These are phyloP conservation scores for Planiliza haematocheilus DNA, from an alignment of 2,113 vertebrate genomes.

Conservation along the genomic window DNA sequence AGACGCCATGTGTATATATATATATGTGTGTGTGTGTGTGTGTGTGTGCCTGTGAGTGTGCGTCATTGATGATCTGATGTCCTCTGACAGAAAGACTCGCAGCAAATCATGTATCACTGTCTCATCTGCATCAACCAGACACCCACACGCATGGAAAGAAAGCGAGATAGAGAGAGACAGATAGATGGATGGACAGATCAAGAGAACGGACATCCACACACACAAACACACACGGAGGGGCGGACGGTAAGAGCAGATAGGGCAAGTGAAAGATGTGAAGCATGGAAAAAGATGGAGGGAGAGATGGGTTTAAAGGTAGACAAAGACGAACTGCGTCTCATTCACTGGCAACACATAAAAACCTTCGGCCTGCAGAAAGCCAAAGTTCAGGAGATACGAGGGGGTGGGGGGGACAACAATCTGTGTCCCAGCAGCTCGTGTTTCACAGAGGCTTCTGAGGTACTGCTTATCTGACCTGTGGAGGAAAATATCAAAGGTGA, in stretches of 20 bases:
- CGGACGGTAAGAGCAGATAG: constrained; percentile 44
- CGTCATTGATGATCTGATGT: constrained; percentile 77
- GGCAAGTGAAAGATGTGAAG: constrained; percentile 68
- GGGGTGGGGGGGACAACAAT: constrained; percentile 38
- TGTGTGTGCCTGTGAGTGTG: constrained; percentile 38
- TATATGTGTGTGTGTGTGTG: constrained; percentile 23
- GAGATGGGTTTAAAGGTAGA: constrained; percentile 48
- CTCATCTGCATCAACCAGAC: constrained; percentile 70
- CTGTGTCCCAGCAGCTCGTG: constrained; percentile 26
- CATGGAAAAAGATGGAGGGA: constrained; percentile 53
- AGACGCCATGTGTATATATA: constrained; percentile 52
- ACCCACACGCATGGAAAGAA: constrained; percentile 22
- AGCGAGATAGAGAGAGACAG: constrained; percentile 31
- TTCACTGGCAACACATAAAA: constrained; percentile 52
- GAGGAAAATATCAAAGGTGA: constrained; percentile 56
- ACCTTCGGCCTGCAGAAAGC: constrained; percentile 26
- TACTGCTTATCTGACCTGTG: constrained; percentile 32
- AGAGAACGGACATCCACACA: constrained; percentile 35
- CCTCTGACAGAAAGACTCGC: constrained; percentile 77
- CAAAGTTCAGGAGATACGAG: constrained; percentile 54
- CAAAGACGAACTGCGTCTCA: constrained; percentile 48
- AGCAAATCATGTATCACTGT: constrained; percentile 80
- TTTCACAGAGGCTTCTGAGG: constrained; percentile 45
- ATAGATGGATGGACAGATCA: constrained; percentile 39
- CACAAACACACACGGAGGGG: constrained; percentile 25